A percentile compares a stretch with the other conserved stretches of the same genome.
phyloP scores from a whole-genome alignment of 2,888 invertebrate genomes.

The Zelleria hepariella region DNA sequence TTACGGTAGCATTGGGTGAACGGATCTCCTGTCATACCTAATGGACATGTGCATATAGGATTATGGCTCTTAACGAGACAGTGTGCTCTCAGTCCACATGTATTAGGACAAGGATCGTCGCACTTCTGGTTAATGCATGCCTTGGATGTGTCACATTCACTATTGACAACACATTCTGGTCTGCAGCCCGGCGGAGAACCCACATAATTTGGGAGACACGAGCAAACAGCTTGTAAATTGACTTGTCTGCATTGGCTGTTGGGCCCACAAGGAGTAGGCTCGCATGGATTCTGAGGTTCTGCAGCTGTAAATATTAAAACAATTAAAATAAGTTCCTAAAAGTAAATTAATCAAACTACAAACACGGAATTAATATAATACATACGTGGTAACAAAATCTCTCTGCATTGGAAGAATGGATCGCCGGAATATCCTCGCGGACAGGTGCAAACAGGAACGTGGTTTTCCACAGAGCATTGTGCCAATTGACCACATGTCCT shows the following conservation, averaged over 20 bases:
- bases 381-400: conserved; percentile 58
- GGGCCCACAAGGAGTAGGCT: conserved; percentile 89
- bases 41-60: conserved; percentile 88
- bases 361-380: too few species aligned
- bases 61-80: conserved; percentile 89
- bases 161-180: conserved; percentile 89
- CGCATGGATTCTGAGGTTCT: conserved; percentile 78
- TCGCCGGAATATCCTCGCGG: conserved; percentile 83
- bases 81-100: conserved; percentile 88
- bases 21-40: conserved; percentile 89
- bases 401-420: conserved; percentile 83
- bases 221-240: conserved; percentile 86
- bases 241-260: conserved; percentile 88
- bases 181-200: conserved; percentile 86
- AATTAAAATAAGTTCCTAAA: conserved; percentile 3
- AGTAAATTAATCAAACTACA: not conserved
- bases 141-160: conserved; percentile 84
- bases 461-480: conserved; percentile 82
- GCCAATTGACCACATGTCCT: conserved; percentile 87
- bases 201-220: conserved; percentile 83
- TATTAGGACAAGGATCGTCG: conserved; percentile 88
- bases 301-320: conserved; percentile 33
- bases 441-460: conserved; percentile 84
- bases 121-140: conserved; percentile 91
- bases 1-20: conserved; percentile 84